Evolutionary conservation across 2,797 vertebrate genomes (phyloP), one percentile per base, ranked within the genome.

Genomic region (Philypnodon macrostomus): DNA sequence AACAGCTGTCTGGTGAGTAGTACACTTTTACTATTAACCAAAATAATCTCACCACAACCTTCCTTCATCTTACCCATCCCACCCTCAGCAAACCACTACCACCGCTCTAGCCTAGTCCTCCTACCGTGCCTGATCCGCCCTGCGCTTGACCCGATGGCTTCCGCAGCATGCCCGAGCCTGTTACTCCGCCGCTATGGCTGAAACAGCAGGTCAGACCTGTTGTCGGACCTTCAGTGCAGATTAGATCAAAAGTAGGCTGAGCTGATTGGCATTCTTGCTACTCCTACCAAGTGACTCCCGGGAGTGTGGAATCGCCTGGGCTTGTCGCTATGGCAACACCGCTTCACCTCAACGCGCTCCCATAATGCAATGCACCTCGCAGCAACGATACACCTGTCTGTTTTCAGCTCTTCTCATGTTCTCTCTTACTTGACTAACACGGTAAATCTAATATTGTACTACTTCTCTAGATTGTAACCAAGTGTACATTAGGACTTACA

Each of bases 1-100:
- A 96, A 83, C 97, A 99, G 85, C 87, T 97, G 85, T 91, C 95
- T 89, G 97, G 97, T 99, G 88, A 96, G 95, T 90, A 62, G 13
- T n/a, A 0, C 49, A 27, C 34, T 38, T 23, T 7, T 5, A 8
- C 36, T 39, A 18, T 34, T 47, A 26, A 40, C 36, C 42, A 44
- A 52, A 56, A 38, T 53, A 48, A 50, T 60, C 45, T 47, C 56
- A 61, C 63, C 55, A 34, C 45, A 44, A 47, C 36, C 40, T 53
- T 58, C 72, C 56, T 76, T 75, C 77, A 77, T 71, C 32, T 10
- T 18, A 24, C 71, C 63, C 55, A 66, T 53, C 56, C 38, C 39
- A 58, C 27, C 30, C 24, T n/a, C 15, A 38, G 58, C 5, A 1
- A 70, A 40, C 53, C 63, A 27, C 60, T 67, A 40, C 53, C 63